Evolutionary conservation across 2,113 vertebrate genomes (phyloP).

Genomic region (Vanacampus margaritifer): DNA sequence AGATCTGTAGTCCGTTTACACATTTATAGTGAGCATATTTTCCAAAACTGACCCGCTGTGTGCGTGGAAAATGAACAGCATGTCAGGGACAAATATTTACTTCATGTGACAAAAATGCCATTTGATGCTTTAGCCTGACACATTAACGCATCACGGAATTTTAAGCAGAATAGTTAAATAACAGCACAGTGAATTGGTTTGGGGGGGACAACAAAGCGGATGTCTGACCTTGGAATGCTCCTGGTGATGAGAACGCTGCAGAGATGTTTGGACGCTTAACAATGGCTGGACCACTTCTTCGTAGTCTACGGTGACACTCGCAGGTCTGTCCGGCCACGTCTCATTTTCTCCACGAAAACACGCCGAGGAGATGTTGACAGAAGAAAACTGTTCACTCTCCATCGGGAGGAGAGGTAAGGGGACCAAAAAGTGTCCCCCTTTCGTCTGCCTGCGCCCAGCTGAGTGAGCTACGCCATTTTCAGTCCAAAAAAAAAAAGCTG

Average conservation of each 20-base stretch:
- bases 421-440: constrained; percentile 16
- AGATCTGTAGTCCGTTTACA: background rate
- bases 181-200: background rate
- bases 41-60: background rate
- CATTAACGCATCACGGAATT: background rate
- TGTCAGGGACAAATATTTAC: background rate
- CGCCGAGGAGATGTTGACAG: background rate
- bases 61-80: background rate
- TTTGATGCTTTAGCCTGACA: background rate
- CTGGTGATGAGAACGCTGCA: background rate
- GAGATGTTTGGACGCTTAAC: background rate
- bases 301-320: background rate
- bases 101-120: background rate
- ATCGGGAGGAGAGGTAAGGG: constrained; percentile 25
- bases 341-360: background rate
- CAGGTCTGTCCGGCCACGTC: background rate
- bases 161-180: background rate
- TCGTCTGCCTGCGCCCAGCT: constrained; percentile 27
- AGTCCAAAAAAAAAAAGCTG: constrained; percentile 7
- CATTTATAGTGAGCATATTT: too few relatives aligned
- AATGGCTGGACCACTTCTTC: constrained; percentile 1
- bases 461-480: constrained; percentile 61
- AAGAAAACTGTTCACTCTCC: constrained; percentile 6
- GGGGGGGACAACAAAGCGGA: background rate
- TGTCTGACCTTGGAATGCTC: constrained; percentile 53